Conservation (phyloP, 2,888 invertebrate genomes). For the Yponomeuta malinellus region DNA sequence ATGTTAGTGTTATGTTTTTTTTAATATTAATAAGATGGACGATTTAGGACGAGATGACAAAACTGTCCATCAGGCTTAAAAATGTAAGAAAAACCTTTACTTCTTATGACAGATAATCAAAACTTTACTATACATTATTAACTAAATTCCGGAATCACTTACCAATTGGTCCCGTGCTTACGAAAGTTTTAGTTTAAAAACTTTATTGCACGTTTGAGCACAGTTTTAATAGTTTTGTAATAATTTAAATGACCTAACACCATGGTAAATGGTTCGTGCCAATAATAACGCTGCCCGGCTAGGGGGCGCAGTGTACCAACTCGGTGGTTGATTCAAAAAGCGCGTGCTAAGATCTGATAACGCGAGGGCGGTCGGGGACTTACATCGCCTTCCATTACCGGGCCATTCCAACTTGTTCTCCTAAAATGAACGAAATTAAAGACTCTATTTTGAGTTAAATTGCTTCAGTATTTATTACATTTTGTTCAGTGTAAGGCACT, state of each 20-base stretch:
- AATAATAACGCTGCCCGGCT: background rate
- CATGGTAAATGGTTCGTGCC: background rate
- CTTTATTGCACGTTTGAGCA: background rate
- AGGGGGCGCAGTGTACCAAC: background rate
- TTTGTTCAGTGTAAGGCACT: background rate
- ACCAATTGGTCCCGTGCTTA: no score
- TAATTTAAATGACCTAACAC: background rate
- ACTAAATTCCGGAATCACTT: no score
- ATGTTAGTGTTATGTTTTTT: no score
- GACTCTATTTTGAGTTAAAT: background rate
- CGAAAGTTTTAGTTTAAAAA: background rate
- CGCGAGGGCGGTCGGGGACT: background rate
- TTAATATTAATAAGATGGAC: no score
- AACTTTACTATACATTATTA: no score
- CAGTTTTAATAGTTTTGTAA: no score
- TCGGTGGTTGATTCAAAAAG: background rate
- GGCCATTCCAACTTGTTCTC: slow-evolving; percentile 2
- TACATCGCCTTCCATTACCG: slow-evolving; percentile 1
- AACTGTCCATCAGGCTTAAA: no score
- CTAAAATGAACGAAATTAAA: background rate
- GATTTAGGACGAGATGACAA: no score
- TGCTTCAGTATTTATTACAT: background rate
- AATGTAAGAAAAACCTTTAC: no score
- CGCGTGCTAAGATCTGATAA: slow-evolving; percentile 2
- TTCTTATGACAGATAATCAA: no score